Conservation (phyloP, 2,888 invertebrate genomes). For the Cynaeus angustus region DNA sequence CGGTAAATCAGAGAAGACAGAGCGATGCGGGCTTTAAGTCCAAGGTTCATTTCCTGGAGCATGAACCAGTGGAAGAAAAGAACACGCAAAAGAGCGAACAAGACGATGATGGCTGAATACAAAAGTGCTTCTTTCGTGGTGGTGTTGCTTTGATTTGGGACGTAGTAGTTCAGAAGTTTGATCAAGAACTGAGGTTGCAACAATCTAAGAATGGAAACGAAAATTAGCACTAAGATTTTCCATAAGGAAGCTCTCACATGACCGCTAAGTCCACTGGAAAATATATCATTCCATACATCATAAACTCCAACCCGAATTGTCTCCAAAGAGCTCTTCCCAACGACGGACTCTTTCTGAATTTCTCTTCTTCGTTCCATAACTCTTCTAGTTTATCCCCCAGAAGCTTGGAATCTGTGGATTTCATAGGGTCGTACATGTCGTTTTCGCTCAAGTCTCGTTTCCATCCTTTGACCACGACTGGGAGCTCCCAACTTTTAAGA, state of each 20-base stretch:
- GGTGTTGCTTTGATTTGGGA: slow-evolving; percentile 57
- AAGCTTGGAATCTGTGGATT: slow-evolving; percentile 69
- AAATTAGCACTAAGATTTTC: background rate
- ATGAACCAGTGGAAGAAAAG: slow-evolving; percentile 13
- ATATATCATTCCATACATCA: slow-evolving; percentile 59
- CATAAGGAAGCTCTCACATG: slow-evolving; percentile 58
- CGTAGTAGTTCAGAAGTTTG: slow-evolving; percentile 61
- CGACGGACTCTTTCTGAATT: slow-evolving; percentile 57
- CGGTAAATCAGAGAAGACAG: slow-evolving; percentile 85
- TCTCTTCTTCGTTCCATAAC: slow-evolving; percentile 63
- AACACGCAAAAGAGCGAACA: slow-evolving; percentile 16
- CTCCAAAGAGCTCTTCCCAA: slow-evolving; percentile 62
- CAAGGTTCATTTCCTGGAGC: background rate
- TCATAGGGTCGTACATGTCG: slow-evolving; percentile 72
- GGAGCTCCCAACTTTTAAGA: slow-evolving; percentile 72
- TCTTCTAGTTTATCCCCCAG: slow-evolving; percentile 71
- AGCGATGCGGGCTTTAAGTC: slow-evolving; percentile 37
- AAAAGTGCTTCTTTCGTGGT: slow-evolving; percentile 56
- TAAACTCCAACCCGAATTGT: slow-evolving; percentile 62
- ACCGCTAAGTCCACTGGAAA: slow-evolving; percentile 61
- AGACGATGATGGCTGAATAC: slow-evolving; percentile 6
- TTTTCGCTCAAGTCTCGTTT: slow-evolving; percentile 71
- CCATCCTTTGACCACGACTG: slow-evolving; percentile 72
- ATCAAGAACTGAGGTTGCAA: slow-evolving; percentile 61
- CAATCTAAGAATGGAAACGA: slow-evolving; percentile 55